Conservation (phyloP, 2,113 vertebrate genomes). For the Lontra canadensis region DNA sequence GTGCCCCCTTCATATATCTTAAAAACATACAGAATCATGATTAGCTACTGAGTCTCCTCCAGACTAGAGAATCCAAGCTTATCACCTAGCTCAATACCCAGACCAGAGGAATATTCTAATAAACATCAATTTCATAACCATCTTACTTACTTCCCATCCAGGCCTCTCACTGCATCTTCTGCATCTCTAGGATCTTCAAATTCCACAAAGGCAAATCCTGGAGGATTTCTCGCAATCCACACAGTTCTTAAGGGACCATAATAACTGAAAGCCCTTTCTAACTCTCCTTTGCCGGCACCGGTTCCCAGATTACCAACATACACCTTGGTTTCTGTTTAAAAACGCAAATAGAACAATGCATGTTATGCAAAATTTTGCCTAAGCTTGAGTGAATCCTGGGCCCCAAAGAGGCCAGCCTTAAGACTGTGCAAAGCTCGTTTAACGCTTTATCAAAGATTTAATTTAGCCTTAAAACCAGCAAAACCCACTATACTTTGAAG, state of each 20-base stretch:
- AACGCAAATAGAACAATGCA: constrained; percentile 19
- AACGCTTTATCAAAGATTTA: neutral
- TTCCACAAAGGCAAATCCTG: constrained; percentile 92
- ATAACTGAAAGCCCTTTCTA: constrained; percentile 93
- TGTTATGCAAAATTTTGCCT: neutral
- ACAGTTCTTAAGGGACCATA: constrained; percentile 92
- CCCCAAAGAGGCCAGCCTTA: neutral
- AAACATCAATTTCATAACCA: neutral
- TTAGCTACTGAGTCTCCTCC: neutral
- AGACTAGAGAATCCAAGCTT: neutral
- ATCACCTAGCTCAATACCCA: neutral
- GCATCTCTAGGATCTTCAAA: constrained; percentile 91
- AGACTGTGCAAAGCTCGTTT: neutral
- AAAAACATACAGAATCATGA: neutral
- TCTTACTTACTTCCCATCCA: constrained; percentile 90
- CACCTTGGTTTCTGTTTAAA: constrained; percentile 89
- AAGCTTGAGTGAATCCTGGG: neutral
- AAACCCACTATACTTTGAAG: neutral
- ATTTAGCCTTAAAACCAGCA: neutral
- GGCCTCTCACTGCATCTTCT: constrained; percentile 88
- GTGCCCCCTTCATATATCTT: neutral
- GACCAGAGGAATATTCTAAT: neutral
- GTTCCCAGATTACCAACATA: constrained; percentile 94
- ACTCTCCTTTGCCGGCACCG: constrained; percentile 91
- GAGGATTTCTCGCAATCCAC: constrained; percentile 94